phyloP scores from a whole-genome alignment of 2,113 vertebrate genomes.

The Mellivora capensis region DNA sequence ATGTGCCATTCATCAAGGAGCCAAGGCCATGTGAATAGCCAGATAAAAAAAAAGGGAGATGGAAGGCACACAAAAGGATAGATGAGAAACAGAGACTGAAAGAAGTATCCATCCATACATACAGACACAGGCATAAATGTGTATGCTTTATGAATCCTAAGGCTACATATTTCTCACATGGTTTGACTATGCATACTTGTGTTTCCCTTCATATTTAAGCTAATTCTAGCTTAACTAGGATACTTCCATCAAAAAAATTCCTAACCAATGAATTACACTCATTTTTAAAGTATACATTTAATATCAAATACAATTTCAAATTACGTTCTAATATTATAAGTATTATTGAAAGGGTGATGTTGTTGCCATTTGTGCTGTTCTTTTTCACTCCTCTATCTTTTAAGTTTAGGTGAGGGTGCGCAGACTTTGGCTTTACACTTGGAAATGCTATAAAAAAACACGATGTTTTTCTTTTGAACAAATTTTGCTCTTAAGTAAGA shows the following conservation, averaged over 20 bases:
- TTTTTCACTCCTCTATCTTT: background rate
- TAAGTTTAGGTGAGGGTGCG: accelerated
- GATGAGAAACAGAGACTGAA: background rate
- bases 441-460: background rate
- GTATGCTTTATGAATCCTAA: background rate
- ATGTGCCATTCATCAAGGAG: background rate
- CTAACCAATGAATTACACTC: background rate
- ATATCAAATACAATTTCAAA: background rate
- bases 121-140: background rate
- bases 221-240: background rate
- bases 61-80: background rate
- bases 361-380: background rate
- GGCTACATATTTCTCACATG: background rate
- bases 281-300: background rate
- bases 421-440: background rate
- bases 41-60: background rate
- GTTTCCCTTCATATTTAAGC: background rate
- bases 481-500: background rate
- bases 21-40: background rate
- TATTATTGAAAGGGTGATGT: background rate
- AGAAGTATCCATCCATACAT: background rate
- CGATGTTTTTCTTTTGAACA: background rate
- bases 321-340: background rate
- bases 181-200: background rate
- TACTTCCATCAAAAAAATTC: background rate